Conservation (phyloP, 2,888 invertebrate genomes). For the Odontomyia ornata region DNA sequence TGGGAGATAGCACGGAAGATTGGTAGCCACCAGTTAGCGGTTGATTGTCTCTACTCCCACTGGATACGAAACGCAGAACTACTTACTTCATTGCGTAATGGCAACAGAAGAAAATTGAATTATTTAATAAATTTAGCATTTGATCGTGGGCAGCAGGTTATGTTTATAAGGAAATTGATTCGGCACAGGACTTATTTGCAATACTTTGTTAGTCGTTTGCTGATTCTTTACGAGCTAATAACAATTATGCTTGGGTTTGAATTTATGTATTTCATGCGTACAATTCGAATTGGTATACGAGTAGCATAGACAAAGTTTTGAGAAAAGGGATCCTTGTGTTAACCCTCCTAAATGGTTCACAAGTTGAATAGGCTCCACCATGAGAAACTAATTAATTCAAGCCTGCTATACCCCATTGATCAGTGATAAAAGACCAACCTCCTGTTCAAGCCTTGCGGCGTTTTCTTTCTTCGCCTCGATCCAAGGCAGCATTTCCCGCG, state of each 20-base stretch:
- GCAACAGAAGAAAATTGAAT: conserved; percentile 33
- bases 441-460: neutral
- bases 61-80: conserved; percentile 10
- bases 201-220: neutral
- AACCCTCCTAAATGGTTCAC: neutral
- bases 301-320: too few relatives aligned
- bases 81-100: conserved; percentile 24
- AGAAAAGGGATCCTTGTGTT: too few relatives aligned
- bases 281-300: too few relatives aligned
- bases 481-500: neutral
- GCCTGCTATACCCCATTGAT: neutral
- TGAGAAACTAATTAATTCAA: neutral
- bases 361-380: neutral
- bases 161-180: conserved; percentile 16
- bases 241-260: neutral
- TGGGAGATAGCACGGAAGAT: neutral
- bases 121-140: conserved; percentile 26
- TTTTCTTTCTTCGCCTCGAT: neutral
- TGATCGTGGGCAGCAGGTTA: conserved; percentile 9
- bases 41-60: conserved; percentile 27
- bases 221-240: neutral
- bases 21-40: neutral
- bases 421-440: neutral
- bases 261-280: too few relatives aligned
- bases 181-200: conserved; percentile 10